Base-by-base conservation (phyloP, 2,888 invertebrate genomes). In the Caenorhabditis imperialis region DNA sequence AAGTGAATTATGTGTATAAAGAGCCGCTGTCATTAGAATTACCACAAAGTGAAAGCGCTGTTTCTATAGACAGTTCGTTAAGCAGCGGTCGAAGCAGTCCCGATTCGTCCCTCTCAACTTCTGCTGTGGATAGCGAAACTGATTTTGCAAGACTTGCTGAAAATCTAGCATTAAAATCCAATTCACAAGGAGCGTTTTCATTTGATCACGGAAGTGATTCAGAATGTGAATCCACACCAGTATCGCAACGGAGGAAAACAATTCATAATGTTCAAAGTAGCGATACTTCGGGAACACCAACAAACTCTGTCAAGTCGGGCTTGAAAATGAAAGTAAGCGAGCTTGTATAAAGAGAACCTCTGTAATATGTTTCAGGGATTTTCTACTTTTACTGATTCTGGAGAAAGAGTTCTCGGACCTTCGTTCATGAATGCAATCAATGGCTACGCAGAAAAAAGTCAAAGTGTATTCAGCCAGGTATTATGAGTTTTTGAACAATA, bases 21-120 rank as follows among this genome's bases (percentile, higher is more conserved):
- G 97, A 97, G 1, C 98, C 98, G 0, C 93, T 93, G 47, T 92
- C 93, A 7, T 91, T 98, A 27, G 94, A 94, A 89, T 93, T 94
- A 85, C 96, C 94, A 0, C 77, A 76, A 47, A 82, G 83, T 63
- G 84, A 83, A 42, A 85, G 83, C 23, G 81, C 70, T 3, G 77
- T 77, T 14, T 84, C 85, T 1, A 79, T 87, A 16, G 85, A 79
- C 20, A 85, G 85, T 40, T 84, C 86, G 0, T 67, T 83, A 6
- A 86, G 86, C 38, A 86, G 86, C 60, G 86, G 86, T 20, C 72
- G 83, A 71, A 69, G 62, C 33, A 73, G 81, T 60, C 86, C 86
- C 2, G 81, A 78, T 35, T 85, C 85, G 0, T 82, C 86, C 3
- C 63, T 83, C 18, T 82, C 84, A 0, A 81, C 85, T 1, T 84